Conservation (phyloP, 2,888 invertebrate genomes). For the Euphydryas editha region DNA sequence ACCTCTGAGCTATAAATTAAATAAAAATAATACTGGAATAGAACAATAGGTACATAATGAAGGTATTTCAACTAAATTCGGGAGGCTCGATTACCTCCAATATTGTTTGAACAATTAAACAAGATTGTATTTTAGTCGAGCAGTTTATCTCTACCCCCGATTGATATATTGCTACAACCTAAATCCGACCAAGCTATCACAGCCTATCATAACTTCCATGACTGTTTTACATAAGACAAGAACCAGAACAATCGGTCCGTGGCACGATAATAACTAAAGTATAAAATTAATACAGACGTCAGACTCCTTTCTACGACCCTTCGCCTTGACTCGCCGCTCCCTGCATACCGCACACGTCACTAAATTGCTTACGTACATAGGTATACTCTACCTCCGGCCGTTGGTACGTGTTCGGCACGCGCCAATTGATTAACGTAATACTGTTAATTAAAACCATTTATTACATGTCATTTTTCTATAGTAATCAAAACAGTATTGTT, state of each 20-base stretch:
- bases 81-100: not conserved
- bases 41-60: not conserved
- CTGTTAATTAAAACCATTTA: conserved; percentile 22
- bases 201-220: conserved; percentile 38
- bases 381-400: conserved; percentile 43
- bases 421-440: conserved; percentile 31
- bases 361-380: conserved; percentile 52
- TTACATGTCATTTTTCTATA: not conserved
- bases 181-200: conserved; percentile 33
- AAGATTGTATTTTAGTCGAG: conserved; percentile 20
- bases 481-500: not conserved
- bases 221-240: conserved; percentile 43
- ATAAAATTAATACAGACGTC: conserved; percentile 67
- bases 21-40: not conserved
- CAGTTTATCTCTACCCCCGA: conserved; percentile 25
- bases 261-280: conserved; percentile 41
- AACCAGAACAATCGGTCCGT: conserved; percentile 42
- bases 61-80: conserved; percentile 4
- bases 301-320: conserved; percentile 80
- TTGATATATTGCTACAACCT: conserved; percentile 35
- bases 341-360: conserved; percentile 73
- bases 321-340: conserved; percentile 81
- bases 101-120: conserved; percentile 18
- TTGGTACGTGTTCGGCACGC: conserved; percentile 32
- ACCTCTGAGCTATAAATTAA: too few relatives aligned